Evolutionary conservation across 2,888 invertebrate species (phyloP), one percentile per base, ranked within the genome.

Genomic region (Drosophila algonquin): DNA sequence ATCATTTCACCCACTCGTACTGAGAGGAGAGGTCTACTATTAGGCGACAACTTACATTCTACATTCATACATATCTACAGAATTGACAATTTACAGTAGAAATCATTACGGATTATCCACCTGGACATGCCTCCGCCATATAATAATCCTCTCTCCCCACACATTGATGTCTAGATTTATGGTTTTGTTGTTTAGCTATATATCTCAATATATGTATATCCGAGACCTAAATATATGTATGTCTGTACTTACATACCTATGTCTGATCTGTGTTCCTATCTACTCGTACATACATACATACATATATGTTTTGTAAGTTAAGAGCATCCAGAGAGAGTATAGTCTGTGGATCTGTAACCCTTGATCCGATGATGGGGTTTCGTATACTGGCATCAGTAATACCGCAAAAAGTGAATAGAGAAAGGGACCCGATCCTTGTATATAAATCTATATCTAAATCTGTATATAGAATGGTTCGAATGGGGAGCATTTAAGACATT

Each of bases 91-190:
- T n/a, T 50, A 14, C 27, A 40, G 14, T 40, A 40, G 14, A 40
- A 40, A 40, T n/a, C 40, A 40, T 40, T 40, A 40, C 6, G 40
- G 35, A 7, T 30, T 8, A 30, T 30, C 30, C 30, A 30, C 30
- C 30, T 30, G 40, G 5, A 14, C 48, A 12, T 24, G 18, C 48
- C 50, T 18, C 48, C 50, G 21, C 24, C 50, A 51, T 27, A 7
- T n/a, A n/a, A 47, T 16, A 40, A 57, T 40, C 58, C 48, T 40
- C 24, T 21, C 16, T 60, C 40, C 51, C 51, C 57, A 58, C 58
- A 64, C 64, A 72, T 72, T 16, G 54, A 55, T 72, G 71, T 72
- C 54, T 72, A 72, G 71, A 47, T 71, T 57, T 71, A 53, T 63
- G 45, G 52, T 46, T 27, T 47, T 30, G 47, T n/a, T 47, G 16